Percentiles rank a stretch among this genome's conserved stretches.
phyloP scores from a whole-genome alignment of 2,888 invertebrate genomes.

The Tuberolachnus salignus region DNA sequence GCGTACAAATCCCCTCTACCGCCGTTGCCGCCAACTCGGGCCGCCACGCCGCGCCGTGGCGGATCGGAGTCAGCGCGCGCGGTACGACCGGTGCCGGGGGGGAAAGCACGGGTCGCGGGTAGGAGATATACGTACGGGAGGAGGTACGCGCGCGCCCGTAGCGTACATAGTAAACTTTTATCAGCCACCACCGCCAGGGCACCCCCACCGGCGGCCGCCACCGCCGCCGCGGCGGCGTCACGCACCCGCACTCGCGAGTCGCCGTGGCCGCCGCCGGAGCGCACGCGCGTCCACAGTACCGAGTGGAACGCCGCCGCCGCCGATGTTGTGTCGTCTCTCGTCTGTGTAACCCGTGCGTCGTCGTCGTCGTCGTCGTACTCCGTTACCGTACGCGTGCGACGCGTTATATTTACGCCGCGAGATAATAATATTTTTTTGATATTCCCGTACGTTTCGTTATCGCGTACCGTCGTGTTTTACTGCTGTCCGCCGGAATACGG shows the following conservation, averaged over 20 bases:
- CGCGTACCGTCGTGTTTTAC: neutral
- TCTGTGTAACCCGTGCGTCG: slow-evolving; percentile 21
- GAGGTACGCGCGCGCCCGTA: slow-evolving; percentile 17
- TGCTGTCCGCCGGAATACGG: slow-evolving; percentile 10
- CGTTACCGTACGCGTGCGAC: slow-evolving; percentile 28
- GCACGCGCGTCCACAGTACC: slow-evolving; percentile 50
- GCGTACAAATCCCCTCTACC: slow-evolving; percentile 17
- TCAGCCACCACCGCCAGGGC: slow-evolving; percentile 44
- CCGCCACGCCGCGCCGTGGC: neutral
- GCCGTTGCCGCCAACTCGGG: neutral
- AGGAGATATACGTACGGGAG: neutral
- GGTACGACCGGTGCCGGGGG: neutral
- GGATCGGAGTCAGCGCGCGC: neutral
- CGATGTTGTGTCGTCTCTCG: slow-evolving; percentile 18
- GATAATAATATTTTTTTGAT: slow-evolving; percentile 6
- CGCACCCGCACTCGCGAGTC: slow-evolving; percentile 37
- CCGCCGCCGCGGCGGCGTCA: slow-evolving; percentile 43
- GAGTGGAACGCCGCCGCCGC: slow-evolving; percentile 40
- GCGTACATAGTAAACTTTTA: slow-evolving; percentile 47
- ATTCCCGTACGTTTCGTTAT: neutral
- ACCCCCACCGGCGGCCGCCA: slow-evolving; percentile 2
- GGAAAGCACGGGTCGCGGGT: neutral
- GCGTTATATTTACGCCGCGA: slow-evolving; percentile 12
- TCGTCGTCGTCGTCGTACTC: slow-evolving; percentile 40
- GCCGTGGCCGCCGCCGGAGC: slow-evolving; percentile 13